Evolutionary conservation across 1,140 invertebrate genomes (phyloP).

Genomic region (Hermatobates lingyangjiaoensis): DNA sequence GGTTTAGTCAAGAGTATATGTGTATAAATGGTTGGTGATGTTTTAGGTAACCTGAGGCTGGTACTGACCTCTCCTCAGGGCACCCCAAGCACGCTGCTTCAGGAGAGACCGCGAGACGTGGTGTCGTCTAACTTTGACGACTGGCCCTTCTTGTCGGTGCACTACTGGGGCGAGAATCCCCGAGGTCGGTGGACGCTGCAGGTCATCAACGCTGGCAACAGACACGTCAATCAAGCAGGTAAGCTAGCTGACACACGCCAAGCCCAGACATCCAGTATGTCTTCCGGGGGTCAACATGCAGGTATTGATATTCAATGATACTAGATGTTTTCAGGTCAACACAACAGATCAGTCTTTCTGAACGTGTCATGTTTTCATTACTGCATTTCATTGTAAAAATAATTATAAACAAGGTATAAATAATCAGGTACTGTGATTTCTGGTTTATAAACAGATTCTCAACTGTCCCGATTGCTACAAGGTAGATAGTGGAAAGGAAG

Average conservation of each 20-base stretch:
- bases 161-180: conserved; percentile 90
- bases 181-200: conserved; percentile 82
- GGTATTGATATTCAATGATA: neutral
- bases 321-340: too few relatives aligned
- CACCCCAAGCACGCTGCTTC: conserved; percentile 69
- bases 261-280: too few relatives aligned
- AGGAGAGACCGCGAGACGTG: conserved; percentile 77
- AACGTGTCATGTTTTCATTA: too few relatives aligned
- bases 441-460: too few relatives aligned
- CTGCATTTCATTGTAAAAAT: too few relatives aligned
- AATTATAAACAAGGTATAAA: too few relatives aligned
- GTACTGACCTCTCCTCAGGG: conserved; percentile 74
- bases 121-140: conserved; percentile 85
- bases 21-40: neutral
- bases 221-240: conserved; percentile 66
- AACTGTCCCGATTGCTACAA: too few relatives aligned
- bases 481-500: too few relatives aligned
- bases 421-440: too few relatives aligned
- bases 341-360: too few relatives aligned
- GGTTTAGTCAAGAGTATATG: too few relatives aligned
- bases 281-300: neutral
- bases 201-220: conserved; percentile 69
- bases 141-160: conserved; percentile 94
- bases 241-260: conserved; percentile 10
- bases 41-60: conserved; percentile 61